A percentile compares a stretch with the other conserved stretches of the same genome.
Evolutionary conservation across 1,140 invertebrate genomes (phyloP).

Genomic region (Drosophila biarmipes): DNA sequence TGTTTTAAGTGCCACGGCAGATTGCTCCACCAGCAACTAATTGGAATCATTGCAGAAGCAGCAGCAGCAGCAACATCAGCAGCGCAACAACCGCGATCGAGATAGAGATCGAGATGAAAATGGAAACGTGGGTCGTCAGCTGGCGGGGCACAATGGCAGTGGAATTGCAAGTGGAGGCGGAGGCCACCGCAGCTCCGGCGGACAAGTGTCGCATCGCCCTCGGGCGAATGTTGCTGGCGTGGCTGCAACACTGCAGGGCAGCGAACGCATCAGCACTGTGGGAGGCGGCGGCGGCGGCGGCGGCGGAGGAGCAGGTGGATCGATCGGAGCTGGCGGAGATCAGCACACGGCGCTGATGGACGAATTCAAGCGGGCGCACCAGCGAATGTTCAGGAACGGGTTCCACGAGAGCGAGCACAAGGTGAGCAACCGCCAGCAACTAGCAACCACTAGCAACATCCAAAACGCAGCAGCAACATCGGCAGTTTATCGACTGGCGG

Average conservation of each 20-base stretch:
- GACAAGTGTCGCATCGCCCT: conserved; percentile 62
- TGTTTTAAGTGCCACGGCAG: conserved; percentile 2
- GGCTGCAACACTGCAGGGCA: conserved; percentile 42
- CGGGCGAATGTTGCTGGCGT: conserved; percentile 48
- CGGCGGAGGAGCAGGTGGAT: conserved; percentile 13
- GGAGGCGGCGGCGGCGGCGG: conserved; percentile 3
- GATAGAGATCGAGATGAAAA: conserved; percentile 33
- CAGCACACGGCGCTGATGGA: conserved; percentile 92
- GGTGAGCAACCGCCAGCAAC: conserved; percentile 63
- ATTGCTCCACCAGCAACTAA: conserved; percentile 30
- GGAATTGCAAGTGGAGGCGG: conserved; percentile 43
- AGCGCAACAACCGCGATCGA: conserved; percentile 47
- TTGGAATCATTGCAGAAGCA: conserved; percentile 49
- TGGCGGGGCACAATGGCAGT: conserved; percentile 31
- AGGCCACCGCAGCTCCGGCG: conserved; percentile 34
- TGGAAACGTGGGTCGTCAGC: conserved; percentile 32
- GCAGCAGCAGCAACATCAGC: conserved; percentile 47
- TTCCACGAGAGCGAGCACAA: conserved; percentile 83
- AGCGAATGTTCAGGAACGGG: conserved; percentile 91
- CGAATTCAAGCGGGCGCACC: conserved; percentile 93
- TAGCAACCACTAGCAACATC: conserved; percentile 3
- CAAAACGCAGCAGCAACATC: conserved; percentile 9
- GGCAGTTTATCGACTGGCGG: conserved; percentile 11
- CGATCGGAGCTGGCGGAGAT: conserved; percentile 85
- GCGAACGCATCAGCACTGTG: conserved; percentile 50